Base-by-base conservation (phyloP, 1,140 invertebrate genomes). In the Cecropterus lyciades region DNA sequence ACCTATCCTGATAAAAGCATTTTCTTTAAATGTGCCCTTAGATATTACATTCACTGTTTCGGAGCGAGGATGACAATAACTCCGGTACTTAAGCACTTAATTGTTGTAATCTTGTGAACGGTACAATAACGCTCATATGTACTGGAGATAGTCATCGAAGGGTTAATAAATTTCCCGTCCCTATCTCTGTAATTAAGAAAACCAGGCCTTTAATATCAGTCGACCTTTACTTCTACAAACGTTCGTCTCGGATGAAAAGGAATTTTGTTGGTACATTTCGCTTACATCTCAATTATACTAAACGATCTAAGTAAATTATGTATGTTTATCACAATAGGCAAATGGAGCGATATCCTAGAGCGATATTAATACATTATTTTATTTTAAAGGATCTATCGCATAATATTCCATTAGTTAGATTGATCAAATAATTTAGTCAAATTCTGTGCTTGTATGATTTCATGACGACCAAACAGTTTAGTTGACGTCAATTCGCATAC, bases 101-200 rank as follows among this genome's bases (percentile, higher is more conserved):
- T 14, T 14, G 51, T 15, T 48, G 51, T 68, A 74, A 24, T 68
- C 65, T 63, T 57, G 43, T 59, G 46, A 65, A 63, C 46, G 43
- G 48, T 24, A 57, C 67, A 71, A 69, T 74, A 73, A 74, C 69
- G 70, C 62, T 74, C 62, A 67, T 63, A 66, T 65, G 17, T 42
- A 57, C 24, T 51, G 52, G 30, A 49, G 65, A 40, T 62, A 56
- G 43, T 16, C 64, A 74, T 68, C 53, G 33, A 42, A 37, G 15
- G 42, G 30, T 37, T 66, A 59, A 69, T 74, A 74, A 74, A 74
- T 74, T 74, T 65, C 60, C 33, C 48, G 53, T 43, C 65, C 53
- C 69, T 45, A 56, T 69, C 69, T 68, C 24, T 60, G 60, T 64
- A 72, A 72, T 72, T 65, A 72, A 71, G 59, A 71, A 64, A 62